Percentiles rank a stretch among this genome's conserved stretches.
Evolutionary conservation across 2,888 invertebrate species (phyloP).

Genomic region (Caenorhabditis sp.): DNA sequence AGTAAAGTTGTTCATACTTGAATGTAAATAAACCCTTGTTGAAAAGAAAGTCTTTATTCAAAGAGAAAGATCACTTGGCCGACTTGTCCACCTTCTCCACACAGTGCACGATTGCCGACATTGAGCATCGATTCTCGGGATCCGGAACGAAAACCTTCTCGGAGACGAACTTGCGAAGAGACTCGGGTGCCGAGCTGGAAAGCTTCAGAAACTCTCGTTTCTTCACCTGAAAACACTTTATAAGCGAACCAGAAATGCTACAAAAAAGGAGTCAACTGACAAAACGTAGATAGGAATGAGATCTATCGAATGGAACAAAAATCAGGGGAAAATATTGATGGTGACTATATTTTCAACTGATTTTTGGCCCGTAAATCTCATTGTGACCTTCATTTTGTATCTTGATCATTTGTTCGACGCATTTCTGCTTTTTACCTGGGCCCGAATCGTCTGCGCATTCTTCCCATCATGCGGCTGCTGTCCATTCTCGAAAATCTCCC

Average conservation of each 20-base stretch:
- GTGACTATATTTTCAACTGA: too few relatives aligned
- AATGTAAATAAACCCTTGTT: too few relatives aligned
- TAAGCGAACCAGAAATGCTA: too few relatives aligned
- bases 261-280: too few relatives aligned
- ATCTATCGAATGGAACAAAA: too few relatives aligned
- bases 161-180: slow-evolving; percentile 29
- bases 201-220: slow-evolving; percentile 49
- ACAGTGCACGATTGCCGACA: slow-evolving; percentile 39
- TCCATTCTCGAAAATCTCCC: slow-evolving; percentile 62
- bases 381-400: too few relatives aligned
- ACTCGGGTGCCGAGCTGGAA: slow-evolving; percentile 33
- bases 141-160: slow-evolving; percentile 54
- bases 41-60: slow-evolving; percentile 1
- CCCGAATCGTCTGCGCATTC: slow-evolving; percentile 49
- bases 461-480: slow-evolving; percentile 59
- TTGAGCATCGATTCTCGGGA: slow-evolving; percentile 62
- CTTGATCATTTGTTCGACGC: too few relatives aligned
- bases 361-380: too few relatives aligned
- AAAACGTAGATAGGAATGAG: too few relatives aligned
- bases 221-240: slow-evolving; percentile 9
- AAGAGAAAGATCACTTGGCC: slow-evolving; percentile 11
- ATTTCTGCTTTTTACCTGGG: too few relatives aligned
- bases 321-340: too few relatives aligned
- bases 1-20: too few relatives aligned
- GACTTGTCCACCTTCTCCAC: slow-evolving; percentile 27